A percentile compares a stretch with the other conserved stretches of the same genome.
Conservation (phyloP, 2,113 vertebrate genomes). For the Cepphus grylle region DNA sequence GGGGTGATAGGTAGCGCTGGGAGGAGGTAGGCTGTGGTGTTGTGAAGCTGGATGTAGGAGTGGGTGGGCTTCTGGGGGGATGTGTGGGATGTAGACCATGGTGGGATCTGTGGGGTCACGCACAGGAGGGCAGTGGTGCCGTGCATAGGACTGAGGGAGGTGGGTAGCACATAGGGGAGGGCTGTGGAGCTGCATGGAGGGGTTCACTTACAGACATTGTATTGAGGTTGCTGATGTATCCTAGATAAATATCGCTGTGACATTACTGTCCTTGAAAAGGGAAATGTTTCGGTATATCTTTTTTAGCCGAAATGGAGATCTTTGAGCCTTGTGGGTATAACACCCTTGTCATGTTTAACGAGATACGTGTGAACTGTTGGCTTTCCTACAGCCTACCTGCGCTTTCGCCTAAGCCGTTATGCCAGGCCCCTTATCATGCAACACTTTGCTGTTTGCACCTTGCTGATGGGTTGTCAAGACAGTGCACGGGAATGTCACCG, state of each 20-base stretch:
- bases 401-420: neutral
- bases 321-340: neutral
- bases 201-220: neutral
- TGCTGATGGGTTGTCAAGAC: slow-evolving; percentile 34
- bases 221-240: neutral
- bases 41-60: neutral
- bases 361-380: neutral
- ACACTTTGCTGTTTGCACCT: slow-evolving; percentile 28
- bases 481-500: neutral
- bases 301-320: neutral
- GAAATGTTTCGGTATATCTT: neutral
- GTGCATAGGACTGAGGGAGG: neutral
- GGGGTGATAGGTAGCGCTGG: neutral
- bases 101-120: neutral
- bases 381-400: slow-evolving; percentile 10
- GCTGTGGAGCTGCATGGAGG: neutral
- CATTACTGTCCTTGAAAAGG: neutral
- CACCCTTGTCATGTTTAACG: slow-evolving; percentile 2
- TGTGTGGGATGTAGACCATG: neutral
- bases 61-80: neutral
- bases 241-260: neutral
- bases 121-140: neutral
- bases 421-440: neutral
- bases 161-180: fast-evolving
- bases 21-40: neutral